Base-by-base conservation (phyloP, 2,797 vertebrate species). In the Adrianichthys oophorus region DNA sequence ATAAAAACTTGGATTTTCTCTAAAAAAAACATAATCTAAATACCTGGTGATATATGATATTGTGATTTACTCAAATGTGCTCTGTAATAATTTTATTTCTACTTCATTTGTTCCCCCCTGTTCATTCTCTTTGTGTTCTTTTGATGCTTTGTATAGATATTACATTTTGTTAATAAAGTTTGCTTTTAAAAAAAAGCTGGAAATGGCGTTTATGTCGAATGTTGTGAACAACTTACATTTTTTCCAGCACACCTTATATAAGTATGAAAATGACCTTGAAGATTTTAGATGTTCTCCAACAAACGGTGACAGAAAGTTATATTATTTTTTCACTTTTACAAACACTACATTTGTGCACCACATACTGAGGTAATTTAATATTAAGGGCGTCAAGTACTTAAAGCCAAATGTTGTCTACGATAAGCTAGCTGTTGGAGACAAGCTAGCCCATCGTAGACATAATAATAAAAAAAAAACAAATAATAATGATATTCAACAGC, bases 261-360 rank as follows among this genome's bases (percentile, higher is more conserved):
- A 26, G 6, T 26, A 26, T 7, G 26, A 72, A 62, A 80, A 62
- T 90, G 85, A 87, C 88, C 85, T 90, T 87, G 80, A 85, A 32
- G 43, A 41, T 73, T 15, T 54, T 47, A 59, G 45, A 68, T 19
- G 52, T 19, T 62, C 7, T 41, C 15, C 2, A 17, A 55, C 8
- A 50, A 63, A 61, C 68, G 3, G 24, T 71, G 52, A 74, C 43
- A 78, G 48, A 68, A 68, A 74, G 59, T 14, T 29, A 16, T 2
- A 1, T 12, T 55, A 0, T 64, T 69, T 68, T 65, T 70, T 68
- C 49, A 16, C 7, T 55, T 41, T 15, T 24, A 17, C 40, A 42
- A 17, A 52, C 24, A 32, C 10, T n/a, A 3, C 15, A 17, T 29
- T 21, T 4, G 7, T 4, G 2, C 16, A 8, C 1, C 18, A 45